A percentile compares a stretch with the other conserved stretches of the same genome.
These are phyloP conservation scores for Holacanthus passer DNA, from an alignment of 2,113 vertebrate species.

Conservation along the genomic window DNA sequence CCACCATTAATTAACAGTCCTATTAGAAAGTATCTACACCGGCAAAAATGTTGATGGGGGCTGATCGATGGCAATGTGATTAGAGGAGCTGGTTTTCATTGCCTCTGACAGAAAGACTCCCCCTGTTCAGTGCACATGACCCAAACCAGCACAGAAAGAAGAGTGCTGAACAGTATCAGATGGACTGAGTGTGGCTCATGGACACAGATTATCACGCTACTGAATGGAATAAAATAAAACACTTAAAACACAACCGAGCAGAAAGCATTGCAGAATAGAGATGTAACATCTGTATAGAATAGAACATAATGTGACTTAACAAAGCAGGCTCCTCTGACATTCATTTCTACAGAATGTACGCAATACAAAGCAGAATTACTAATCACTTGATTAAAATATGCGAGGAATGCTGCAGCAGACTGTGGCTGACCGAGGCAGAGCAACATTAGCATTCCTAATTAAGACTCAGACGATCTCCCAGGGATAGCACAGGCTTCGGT, in stretches of 20 bases:
- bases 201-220: slow-evolving; percentile 6
- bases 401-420: slow-evolving; percentile 40
- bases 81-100: slow-evolving; percentile 53
- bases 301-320: background rate
- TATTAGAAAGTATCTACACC: slow-evolving; percentile 63
- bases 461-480: slow-evolving; percentile 65
- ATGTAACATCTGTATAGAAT: background rate
- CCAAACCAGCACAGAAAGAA: slow-evolving; percentile 12
- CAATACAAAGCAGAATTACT: no score
- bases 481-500: slow-evolving; percentile 44
- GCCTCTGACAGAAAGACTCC: slow-evolving; percentile 31
- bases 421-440: slow-evolving; percentile 31
- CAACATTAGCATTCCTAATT: slow-evolving; percentile 72
- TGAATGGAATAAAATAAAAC: slow-evolving; percentile 5
- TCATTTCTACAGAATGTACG: no score
- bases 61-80: slow-evolving; percentile 63
- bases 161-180: slow-evolving; percentile 28
- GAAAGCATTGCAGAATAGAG: background rate
- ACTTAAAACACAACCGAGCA: background rate
- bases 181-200: background rate
- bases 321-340: background rate
- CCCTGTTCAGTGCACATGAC: slow-evolving; percentile 39
- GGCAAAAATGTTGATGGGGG: slow-evolving; percentile 38
- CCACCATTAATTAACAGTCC: slow-evolving; percentile 69
- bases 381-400: background rate